Evolutionary conservation across 2,888 invertebrate species (phyloP).

Genomic region (Lasioglossum lativentre): DNA sequence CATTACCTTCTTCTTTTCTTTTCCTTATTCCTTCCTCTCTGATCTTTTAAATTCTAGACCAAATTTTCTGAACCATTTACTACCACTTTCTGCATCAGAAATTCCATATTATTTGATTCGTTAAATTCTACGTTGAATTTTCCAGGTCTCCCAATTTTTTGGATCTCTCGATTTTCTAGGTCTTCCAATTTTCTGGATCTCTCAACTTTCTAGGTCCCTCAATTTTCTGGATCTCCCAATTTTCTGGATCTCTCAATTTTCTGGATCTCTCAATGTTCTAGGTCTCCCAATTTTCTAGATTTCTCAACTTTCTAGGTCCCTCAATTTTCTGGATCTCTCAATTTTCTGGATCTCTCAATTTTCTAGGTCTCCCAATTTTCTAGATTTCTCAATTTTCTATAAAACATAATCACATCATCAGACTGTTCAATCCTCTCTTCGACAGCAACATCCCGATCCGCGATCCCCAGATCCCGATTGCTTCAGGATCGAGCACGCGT

Average conservation of each 20-base stretch:
- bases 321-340: background rate
- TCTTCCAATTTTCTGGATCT: background rate
- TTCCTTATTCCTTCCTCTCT: background rate
- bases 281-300: background rate
- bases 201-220: background rate
- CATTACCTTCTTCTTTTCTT: background rate
- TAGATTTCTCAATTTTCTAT: too few species aligned
- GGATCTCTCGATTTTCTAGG: too few species aligned
- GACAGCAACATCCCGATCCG: background rate
- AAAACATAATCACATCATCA: background rate
- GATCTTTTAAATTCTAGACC: background rate
- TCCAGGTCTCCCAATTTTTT: too few species aligned
- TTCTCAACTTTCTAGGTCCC: too few species aligned
- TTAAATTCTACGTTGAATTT: background rate
- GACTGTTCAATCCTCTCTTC: background rate
- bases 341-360: too few species aligned
- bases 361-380: too few species aligned
- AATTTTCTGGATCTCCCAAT: background rate
- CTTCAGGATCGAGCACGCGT: constrained; percentile 1
- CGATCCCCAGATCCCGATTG: background rate
- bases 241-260: too few species aligned
- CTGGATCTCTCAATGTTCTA: too few species aligned
- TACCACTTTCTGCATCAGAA: background rate
- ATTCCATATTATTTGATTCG: background rate
- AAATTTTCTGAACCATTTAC: background rate